Evolutionary conservation across 2,113 vertebrate genomes (phyloP).

Genomic region (Chunga burmeisteri): DNA sequence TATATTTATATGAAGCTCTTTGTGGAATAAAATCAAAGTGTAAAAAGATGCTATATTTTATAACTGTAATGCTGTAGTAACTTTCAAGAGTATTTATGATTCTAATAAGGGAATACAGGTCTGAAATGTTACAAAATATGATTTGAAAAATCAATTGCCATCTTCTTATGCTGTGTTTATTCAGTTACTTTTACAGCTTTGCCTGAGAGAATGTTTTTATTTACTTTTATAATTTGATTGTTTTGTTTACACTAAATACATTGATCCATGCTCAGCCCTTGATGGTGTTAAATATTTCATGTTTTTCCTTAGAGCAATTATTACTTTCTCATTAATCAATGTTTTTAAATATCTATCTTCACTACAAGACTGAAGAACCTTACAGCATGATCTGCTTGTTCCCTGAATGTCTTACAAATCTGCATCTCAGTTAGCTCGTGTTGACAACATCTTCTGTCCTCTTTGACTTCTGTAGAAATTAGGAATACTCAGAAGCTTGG

Average conservation of each 20-base stretch:
- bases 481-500: background rate
- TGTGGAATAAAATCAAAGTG: background rate
- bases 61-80: background rate
- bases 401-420: background rate
- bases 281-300: background rate
- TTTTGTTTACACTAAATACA: background rate
- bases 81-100: background rate
- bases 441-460: background rate
- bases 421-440: background rate
- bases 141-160: background rate
- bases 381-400: background rate
- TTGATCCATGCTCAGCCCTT: background rate
- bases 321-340: conserved; percentile 12
- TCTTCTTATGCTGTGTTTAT: background rate
- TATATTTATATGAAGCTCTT: background rate
- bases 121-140: background rate
- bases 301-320: background rate
- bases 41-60: background rate
- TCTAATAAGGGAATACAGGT: background rate
- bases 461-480: background rate
- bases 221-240: background rate
- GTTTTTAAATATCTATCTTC: background rate
- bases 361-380: background rate
- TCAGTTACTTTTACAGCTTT: background rate
- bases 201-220: background rate